Evolutionary conservation across 92 coral and sea anemone species (phyloP).

Genomic region (Phenganax marumi): DNA sequence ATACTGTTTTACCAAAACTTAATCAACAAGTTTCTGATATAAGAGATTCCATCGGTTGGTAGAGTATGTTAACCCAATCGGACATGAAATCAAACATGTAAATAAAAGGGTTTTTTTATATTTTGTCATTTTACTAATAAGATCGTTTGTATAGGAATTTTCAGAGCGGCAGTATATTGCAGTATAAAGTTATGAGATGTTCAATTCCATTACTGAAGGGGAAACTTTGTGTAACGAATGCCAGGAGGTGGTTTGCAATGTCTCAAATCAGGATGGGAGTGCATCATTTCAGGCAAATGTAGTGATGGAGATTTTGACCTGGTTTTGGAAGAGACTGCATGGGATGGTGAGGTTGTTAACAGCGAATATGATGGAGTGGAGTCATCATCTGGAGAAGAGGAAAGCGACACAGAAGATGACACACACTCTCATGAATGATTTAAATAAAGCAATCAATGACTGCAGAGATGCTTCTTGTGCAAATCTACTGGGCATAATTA

Average conservation of each 20-base stretch:
- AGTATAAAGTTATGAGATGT: not conserved
- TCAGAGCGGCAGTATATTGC: not conserved
- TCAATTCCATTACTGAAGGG: not conserved
- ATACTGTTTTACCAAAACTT: conserved; percentile 1
- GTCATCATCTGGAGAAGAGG: conserved; percentile 1
- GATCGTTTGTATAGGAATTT: not conserved
- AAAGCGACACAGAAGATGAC: not conserved
- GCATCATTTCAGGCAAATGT: not conserved
- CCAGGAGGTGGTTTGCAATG: not conserved
- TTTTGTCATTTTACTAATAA: not conserved
- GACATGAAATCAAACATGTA: not conserved
- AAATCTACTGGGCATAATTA: too few species aligned
- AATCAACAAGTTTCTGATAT: not conserved
- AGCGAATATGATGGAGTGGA: not conserved
- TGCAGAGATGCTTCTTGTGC: not conserved
- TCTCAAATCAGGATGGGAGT: not conserved
- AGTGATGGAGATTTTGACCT: conserved; percentile 2
- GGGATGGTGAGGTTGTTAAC: not conserved
- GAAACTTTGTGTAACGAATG: not conserved
- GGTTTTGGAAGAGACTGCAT: not conserved
- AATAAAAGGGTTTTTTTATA: not conserved
- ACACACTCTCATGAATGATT: not conserved
- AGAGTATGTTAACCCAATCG: conserved; percentile 7
- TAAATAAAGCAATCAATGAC: not conserved
- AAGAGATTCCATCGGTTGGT: not conserved